Evolutionary conservation across 2,888 invertebrate species (phyloP).

Genomic region (Drosophila suboccidentalis): DNA sequence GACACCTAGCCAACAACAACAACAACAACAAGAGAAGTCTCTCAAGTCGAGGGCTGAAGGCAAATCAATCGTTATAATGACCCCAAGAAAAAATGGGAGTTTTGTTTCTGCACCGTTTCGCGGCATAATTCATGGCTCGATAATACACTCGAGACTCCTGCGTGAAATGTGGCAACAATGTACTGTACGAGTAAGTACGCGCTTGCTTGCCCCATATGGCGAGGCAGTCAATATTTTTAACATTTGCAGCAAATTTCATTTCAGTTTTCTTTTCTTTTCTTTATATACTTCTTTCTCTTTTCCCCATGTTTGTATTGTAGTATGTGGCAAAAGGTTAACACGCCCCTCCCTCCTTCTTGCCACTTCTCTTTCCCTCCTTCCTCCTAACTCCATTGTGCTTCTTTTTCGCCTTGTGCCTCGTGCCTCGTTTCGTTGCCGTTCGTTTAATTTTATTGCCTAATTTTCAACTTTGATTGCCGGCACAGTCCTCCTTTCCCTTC

Average conservation of each 20-base stretch:
- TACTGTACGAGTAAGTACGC: constrained; percentile 16
- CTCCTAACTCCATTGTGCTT: neutral
- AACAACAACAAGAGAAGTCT: constrained; percentile 15
- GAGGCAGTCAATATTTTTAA: constrained; percentile 56
- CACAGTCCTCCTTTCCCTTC: constrained; percentile 38
- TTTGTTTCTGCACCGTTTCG: neutral
- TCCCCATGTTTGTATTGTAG: constrained; percentile 18
- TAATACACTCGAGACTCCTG: constrained; percentile 20
- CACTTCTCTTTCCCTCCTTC: neutral
- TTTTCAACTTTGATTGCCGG: constrained; percentile 79
- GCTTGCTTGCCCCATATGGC: constrained; percentile 41
- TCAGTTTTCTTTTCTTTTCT: constrained; percentile 8
- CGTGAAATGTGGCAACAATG: constrained; percentile 15
- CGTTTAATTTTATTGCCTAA: constrained; percentile 81
- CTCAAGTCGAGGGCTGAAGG: constrained; percentile 11
- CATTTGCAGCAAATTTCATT: constrained; percentile 64
- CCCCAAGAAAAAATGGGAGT: constrained; percentile 12
- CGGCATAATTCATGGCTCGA: constrained; percentile 24
- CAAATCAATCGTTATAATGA: constrained; percentile 52
- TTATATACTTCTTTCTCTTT: neutral
- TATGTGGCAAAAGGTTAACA: constrained; percentile 66
- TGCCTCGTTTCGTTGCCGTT: constrained; percentile 69
- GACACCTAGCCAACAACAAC: constrained; percentile 7
- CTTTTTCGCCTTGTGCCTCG: constrained; percentile 17
- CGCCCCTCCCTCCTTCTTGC: neutral